phyloP scores from a whole-genome alignment of 2,113 vertebrate genomes.

The Eclectus roratus region DNA sequence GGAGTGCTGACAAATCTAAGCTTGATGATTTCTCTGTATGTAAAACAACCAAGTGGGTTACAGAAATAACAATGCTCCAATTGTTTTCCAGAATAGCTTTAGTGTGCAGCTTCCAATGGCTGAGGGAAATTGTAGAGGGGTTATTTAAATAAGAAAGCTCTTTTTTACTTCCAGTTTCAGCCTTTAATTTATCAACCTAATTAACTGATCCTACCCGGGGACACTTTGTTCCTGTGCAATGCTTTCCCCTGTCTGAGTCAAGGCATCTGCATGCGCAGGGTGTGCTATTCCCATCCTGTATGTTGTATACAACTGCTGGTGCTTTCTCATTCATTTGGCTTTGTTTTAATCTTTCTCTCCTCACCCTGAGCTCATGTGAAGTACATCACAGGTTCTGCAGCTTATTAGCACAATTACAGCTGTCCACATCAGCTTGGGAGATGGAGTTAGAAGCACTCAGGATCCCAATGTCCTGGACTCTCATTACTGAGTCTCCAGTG shows the following conservation, averaged over 20 bases:
- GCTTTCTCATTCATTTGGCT: neutral
- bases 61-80: neutral
- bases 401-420: conserved; percentile 39
- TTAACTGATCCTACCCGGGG: neutral
- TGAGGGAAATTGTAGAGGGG: neutral
- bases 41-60: neutral
- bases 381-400: conserved; percentile 31
- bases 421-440: conserved; percentile 12
- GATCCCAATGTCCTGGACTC: conserved; percentile 14
- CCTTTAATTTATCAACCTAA: neutral
- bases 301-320: neutral
- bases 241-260: neutral
- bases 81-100: conserved; percentile 20
- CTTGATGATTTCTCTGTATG: neutral
- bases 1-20: neutral
- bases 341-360: neutral
- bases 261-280: neutral
- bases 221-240: neutral
- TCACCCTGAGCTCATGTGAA: neutral
- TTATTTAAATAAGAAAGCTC: neutral
- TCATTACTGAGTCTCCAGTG: conserved; percentile 48
- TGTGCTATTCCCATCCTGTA: neutral
- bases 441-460: conserved; percentile 7
- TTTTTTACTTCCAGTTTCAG: neutral
- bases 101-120: neutral